phyloP scores from a whole-genome alignment of 2,113 vertebrate species.

The Typhlomys cinereus region DNA sequence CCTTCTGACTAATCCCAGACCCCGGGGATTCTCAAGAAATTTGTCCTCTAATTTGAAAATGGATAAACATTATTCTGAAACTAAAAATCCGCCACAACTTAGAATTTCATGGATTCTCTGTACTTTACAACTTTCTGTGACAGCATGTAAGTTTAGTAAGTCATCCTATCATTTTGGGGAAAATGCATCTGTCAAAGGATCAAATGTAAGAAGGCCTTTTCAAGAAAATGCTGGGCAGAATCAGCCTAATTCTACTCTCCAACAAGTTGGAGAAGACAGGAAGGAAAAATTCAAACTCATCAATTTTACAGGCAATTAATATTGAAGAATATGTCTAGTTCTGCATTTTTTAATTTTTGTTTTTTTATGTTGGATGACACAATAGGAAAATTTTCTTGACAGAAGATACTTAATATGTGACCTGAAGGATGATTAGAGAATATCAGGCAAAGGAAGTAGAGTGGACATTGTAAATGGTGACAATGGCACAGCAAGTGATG shows the following conservation, averaged over 20 bases:
- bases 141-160: background rate
- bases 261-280: background rate
- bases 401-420: background rate
- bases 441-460: background rate
- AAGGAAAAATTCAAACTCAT: background rate
- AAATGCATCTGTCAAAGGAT: background rate
- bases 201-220: background rate
- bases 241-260: background rate
- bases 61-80: background rate
- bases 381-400: background rate
- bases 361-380: too few species aligned
- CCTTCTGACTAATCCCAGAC: conserved; percentile 53
- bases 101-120: background rate
- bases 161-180: background rate
- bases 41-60: conserved; percentile 34
- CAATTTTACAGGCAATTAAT: background rate
- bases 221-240: background rate
- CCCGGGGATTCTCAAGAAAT: conserved; percentile 16
- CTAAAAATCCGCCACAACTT: background rate
- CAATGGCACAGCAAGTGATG: background rate
- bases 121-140: background rate
- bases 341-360: background rate
- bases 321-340: background rate
- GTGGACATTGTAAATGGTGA: background rate
- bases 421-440: background rate